Base-by-base conservation (phyloP, 2,888 invertebrate species). In the Eupithecia abbreviata region DNA sequence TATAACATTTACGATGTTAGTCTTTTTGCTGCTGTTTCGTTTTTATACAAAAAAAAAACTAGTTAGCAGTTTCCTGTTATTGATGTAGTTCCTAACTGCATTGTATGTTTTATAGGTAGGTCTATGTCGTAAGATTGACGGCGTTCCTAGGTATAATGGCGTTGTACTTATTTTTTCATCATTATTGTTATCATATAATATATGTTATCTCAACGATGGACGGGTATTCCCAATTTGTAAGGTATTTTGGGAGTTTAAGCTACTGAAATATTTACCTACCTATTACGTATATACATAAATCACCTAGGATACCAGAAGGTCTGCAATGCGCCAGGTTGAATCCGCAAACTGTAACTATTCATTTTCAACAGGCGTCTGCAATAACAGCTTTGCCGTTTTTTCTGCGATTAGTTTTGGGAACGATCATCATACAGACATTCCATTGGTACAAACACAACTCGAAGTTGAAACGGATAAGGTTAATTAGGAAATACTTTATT, bases 351-450 rank as follows among this genome's bases (percentile, higher is more conserved):
- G 12, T 69, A 69, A 18, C 45, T 62, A 43, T 45, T 9, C 41
- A 41, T 71, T 77, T 69, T 67, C 74, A 75, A 55, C 86, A 95
- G 94, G 94, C 94, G 42, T 90, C 94, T 43, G 90, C 89, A 7
- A 79, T 94, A 18, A 93, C 93, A 47, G 93, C 94, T 2, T 79
- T 95, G 62, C 94, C 94, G 43, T 94, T 94, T 87, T 86, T 94
- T 65, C 83, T 94, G 45, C 88, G 94, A 65, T 84, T 94, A 62
- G 85, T 94, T 73, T 80, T 94, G 72, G 94, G 94, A 6, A 92
- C 92, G n/a, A 84, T 91, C 55, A 85, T 90, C 0, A 93, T 94
- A 80, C 93, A 94, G 82, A 83, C 82, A 7, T 92, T 90, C 82
- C 91, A 93, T 81, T 90, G 91, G 88, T 93, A 94, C 82, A 92